These are phyloP conservation scores for Lates calcarifer DNA, from an alignment of 2,113 vertebrate species.

Conservation along the genomic window DNA sequence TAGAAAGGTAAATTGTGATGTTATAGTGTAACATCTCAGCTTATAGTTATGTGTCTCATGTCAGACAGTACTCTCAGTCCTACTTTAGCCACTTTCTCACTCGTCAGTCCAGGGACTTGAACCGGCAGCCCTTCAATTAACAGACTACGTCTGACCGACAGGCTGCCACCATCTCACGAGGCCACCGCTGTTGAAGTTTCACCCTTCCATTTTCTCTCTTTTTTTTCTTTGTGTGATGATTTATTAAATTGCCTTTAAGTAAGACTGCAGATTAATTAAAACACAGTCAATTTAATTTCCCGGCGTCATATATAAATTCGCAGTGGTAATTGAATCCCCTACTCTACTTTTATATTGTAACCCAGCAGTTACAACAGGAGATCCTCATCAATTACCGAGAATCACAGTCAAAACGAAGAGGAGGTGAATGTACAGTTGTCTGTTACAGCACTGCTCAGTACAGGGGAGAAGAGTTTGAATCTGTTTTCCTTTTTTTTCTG, in stretches of 20 bases:
- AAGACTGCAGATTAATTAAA: conserved; percentile 87
- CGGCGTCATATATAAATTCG: conserved; percentile 77
- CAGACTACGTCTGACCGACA: conserved; percentile 50
- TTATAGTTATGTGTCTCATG: background rate
- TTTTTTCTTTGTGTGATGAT: conserved; percentile 70
- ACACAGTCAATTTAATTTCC: conserved; percentile 84
- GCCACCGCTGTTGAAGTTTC: conserved; percentile 55
- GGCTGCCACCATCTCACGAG: conserved; percentile 61
- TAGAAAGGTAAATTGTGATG: background rate
- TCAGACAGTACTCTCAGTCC: conserved; percentile 17
- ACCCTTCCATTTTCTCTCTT: conserved; percentile 56
- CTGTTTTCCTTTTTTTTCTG: conserved; percentile 62
- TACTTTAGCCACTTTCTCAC: conserved; percentile 26
- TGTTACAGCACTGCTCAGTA: conserved; percentile 47
- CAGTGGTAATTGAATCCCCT: conserved; percentile 82
- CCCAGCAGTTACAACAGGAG: conserved; percentile 64
- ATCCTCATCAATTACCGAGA: conserved; percentile 72
- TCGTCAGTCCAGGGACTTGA: conserved; percentile 74
- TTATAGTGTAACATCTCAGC: background rate
- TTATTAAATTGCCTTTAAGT: conserved; percentile 86
- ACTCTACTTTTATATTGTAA: conserved; percentile 70
- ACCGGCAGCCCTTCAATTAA: conserved; percentile 81
- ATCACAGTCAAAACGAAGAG: conserved; percentile 60
- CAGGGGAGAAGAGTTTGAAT: conserved; percentile 64
- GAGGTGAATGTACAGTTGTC: conserved; percentile 63